A percentile compares a stretch with the other conserved stretches of the same genome.
Conservation (phyloP, 2,113 vertebrate species). For the Engystomops pustulosus region DNA sequence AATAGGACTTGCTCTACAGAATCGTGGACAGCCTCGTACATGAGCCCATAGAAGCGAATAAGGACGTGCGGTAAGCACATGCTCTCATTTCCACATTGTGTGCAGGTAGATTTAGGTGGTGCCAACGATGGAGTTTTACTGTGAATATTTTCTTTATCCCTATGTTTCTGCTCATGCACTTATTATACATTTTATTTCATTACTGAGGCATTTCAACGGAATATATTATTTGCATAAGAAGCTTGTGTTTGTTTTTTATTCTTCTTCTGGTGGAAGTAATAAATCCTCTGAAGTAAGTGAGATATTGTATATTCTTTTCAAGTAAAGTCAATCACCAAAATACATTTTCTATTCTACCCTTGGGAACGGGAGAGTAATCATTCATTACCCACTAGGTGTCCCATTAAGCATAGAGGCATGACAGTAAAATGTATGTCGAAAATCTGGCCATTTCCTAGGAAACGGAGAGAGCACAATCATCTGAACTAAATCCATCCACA, state of each 20-base stretch:
- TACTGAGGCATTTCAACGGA: not conserved
- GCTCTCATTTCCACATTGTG: too few species aligned
- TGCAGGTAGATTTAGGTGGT: too few species aligned
- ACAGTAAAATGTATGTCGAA: constrained; percentile 35
- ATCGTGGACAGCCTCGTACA: too few species aligned
- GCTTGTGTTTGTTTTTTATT: constrained; percentile 11
- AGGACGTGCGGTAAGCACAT: too few species aligned
- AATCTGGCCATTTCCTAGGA: constrained; percentile 45
- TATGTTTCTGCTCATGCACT: too few species aligned
- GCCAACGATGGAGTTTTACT: too few species aligned
- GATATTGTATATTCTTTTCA: constrained; percentile 10
- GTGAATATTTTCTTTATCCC: too few species aligned
- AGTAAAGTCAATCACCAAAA: constrained; percentile 41
- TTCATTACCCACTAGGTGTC: constrained; percentile 44
- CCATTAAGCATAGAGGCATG: constrained; percentile 37
- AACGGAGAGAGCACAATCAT: constrained; percentile 39
- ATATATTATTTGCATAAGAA: not conserved
- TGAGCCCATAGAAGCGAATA: too few species aligned
- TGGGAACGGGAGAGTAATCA: constrained; percentile 15
- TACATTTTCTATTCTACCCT: constrained; percentile 1
- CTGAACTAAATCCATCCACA: constrained; percentile 35
- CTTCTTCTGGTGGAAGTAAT: constrained; percentile 17
- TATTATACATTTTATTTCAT: too few species aligned
- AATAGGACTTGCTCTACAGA: too few species aligned
- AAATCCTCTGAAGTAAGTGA: constrained; percentile 13